Conservation (phyloP, 2,113 vertebrate species). For the Gymnocephalus cernua region DNA sequence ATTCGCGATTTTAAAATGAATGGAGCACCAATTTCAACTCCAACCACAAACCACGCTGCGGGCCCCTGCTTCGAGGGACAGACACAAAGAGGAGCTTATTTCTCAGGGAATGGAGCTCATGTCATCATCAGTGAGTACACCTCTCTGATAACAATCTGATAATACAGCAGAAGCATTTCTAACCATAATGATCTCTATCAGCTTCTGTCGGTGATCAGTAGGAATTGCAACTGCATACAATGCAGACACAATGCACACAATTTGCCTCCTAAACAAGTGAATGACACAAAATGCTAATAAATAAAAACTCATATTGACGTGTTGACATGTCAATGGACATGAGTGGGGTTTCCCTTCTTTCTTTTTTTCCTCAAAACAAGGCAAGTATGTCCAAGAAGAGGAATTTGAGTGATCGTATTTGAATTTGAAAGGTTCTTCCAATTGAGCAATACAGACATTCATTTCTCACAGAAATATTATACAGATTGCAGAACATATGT, state of each 20-base stretch:
- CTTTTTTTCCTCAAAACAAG: not conserved
- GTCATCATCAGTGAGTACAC: slow-evolving; percentile 86
- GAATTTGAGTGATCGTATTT: not conserved
- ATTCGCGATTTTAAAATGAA: slow-evolving; percentile 91
- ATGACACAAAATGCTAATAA: not conserved
- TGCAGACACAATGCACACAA: no score
- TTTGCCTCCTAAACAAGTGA: not conserved
- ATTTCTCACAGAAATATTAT: not conserved
- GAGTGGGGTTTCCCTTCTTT: not conserved
- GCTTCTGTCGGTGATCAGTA: not conserved
- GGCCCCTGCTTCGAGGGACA: slow-evolving; percentile 88
- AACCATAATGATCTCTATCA: not conserved
- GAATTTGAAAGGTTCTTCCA: not conserved
- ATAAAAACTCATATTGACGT: not conserved
- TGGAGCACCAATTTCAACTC: slow-evolving; percentile 78
- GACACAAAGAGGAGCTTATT: slow-evolving; percentile 88
- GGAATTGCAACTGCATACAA: not conserved
- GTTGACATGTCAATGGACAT: not conserved
- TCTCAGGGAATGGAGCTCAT: slow-evolving; percentile 89
- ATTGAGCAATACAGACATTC: not conserved
- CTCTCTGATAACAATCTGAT: not conserved
- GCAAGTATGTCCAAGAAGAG: not conserved
- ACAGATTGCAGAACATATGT: not conserved
- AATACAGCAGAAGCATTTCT: not conserved
- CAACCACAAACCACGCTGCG: slow-evolving; percentile 81